Evolutionary conservation across 1,140 invertebrate species (phyloP).

Genomic region (Pygmarrhopalites habei): DNA sequence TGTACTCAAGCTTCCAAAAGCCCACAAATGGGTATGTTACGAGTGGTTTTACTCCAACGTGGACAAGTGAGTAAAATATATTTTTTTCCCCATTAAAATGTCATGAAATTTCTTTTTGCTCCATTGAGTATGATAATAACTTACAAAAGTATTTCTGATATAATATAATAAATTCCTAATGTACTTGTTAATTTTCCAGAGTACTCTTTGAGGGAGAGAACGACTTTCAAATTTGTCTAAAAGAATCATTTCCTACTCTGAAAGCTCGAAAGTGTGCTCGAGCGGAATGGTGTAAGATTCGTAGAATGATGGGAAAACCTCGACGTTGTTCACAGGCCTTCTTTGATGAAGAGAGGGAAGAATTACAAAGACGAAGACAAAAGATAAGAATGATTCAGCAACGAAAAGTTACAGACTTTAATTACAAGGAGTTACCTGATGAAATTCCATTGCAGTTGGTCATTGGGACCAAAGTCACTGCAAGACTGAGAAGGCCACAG

Average conservation of each 20-base stretch:
- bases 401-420: constrained; percentile 73
- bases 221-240: constrained; percentile 90
- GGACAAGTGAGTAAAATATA: constrained; percentile 61
- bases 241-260: constrained; percentile 88
- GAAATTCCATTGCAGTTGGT: constrained; percentile 94
- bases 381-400: constrained; percentile 92
- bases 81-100: too few species aligned
- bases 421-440: constrained; percentile 83
- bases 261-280: constrained; percentile 76
- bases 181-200: too few species aligned
- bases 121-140: too few species aligned
- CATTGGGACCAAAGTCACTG: constrained; percentile 92
- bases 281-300: constrained; percentile 91
- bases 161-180: too few species aligned
- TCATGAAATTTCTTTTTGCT: too few species aligned
- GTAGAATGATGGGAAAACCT: constrained; percentile 95
- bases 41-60: constrained; percentile 99
- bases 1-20: constrained; percentile 95
- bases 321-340: constrained; percentile 86
- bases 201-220: constrained; percentile 92
- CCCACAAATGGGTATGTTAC: constrained; percentile 98
- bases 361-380: constrained; percentile 80
- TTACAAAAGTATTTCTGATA: background rate
- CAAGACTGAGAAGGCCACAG: constrained; percentile 80
- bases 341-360: constrained; percentile 86